Evolutionary conservation across 1,140 invertebrate genomes (phyloP), one percentile per base, ranked within the genome.

Genomic region (Asobara japonica): DNA sequence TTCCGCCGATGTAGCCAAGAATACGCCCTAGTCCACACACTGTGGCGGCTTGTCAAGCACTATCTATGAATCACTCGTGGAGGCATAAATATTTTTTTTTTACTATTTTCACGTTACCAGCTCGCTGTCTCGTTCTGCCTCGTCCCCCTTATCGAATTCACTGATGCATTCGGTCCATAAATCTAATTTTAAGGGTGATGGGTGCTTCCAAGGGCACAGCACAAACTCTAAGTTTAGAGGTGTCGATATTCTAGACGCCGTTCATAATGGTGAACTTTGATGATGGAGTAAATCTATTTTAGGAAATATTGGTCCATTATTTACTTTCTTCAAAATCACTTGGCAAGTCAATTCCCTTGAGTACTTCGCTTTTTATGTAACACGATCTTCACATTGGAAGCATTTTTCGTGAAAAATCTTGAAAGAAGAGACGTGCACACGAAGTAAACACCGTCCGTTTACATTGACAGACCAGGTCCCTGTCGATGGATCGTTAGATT

Each of bases 1-100:
- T 80, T 71, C 83, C 84, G 84, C 84, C 86, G 84, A 86, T 86
- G 80, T 84, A 86, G 85, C 85, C 86, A 72, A 87, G 81, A 27
- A 87, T 86, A 80, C 84, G 84, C 82, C 86, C 85, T 74, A 87
- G 79, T 76, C 85, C 86, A 45, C 86, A 87, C 86, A 87, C 86
- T 71, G 84, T 87, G 86, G 77, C 79, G 77, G 81, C 69, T 86
- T 85, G 69, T 38, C 51, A 70, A 71, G 72, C 71, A 79, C 76
- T 76, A 76, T 74, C 18, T 18, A 45, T 20, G 65, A 79, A 78
- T 77, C 79, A 51, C 33, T 72, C 51, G 61, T 29, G 65, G 30
- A 71, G 74, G 76, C 75, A 77, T 78, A 68, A 76, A 77, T 41
- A n/a, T 69, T 68, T 72, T 48, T 51, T 71, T 56, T 33, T 27